Percentiles rank a stretch among this genome's conserved stretches.
These are phyloP conservation scores for Ciconia maguari DNA, from an alignment of 2,113 vertebrate genomes.

Conservation along the genomic window DNA sequence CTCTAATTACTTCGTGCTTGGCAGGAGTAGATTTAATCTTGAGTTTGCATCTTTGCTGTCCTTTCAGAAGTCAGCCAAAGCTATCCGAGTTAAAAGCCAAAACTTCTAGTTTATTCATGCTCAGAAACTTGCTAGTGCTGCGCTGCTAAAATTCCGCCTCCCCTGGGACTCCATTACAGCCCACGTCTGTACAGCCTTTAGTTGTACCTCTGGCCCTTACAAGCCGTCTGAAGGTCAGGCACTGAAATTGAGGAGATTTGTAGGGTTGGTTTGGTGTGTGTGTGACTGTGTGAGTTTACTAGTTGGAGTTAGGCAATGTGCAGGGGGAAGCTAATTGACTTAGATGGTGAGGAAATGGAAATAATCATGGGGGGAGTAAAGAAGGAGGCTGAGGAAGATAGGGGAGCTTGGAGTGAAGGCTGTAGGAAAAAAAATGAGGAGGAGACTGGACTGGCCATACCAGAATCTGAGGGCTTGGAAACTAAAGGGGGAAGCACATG, in stretches of 20 bases:
- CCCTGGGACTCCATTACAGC: not conserved
- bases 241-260: not conserved
- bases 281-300: not conserved
- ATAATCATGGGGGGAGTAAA: not conserved
- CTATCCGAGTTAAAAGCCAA: not conserved
- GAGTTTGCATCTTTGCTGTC: not conserved
- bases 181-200: not conserved
- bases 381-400: not conserved
- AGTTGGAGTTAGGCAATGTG: not conserved
- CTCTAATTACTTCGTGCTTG: conserved; percentile 10
- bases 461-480: not conserved
- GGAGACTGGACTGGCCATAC: not conserved
- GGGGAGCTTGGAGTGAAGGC: not conserved
- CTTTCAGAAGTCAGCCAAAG: not conserved
- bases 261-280: not conserved
- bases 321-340: not conserved
- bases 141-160: not conserved
- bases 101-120: not conserved
- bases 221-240: not conserved
- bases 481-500: not conserved
- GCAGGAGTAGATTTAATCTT: not conserved
- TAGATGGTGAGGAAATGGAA: not conserved
- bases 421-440: not conserved
- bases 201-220: not conserved
- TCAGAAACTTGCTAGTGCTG: not conserved